Evolutionary conservation across 2,888 invertebrate genomes (phyloP).

Genomic region (Metallyticus violacea): DNA sequence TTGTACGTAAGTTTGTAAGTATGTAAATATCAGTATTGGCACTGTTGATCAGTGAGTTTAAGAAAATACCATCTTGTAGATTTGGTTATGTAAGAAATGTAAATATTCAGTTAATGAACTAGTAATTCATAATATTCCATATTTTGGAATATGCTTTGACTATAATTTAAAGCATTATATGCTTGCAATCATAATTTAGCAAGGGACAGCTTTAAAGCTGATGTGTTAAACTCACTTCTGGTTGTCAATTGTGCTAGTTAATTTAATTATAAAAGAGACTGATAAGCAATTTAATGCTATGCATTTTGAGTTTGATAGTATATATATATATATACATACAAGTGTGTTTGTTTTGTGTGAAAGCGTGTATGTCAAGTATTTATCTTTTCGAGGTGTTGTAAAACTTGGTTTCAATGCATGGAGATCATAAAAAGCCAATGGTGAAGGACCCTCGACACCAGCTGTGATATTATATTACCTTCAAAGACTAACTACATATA

Average conservation of each 20-base stretch:
- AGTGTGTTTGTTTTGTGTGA: not conserved
- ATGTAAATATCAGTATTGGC: not conserved
- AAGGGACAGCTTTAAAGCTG: not conserved
- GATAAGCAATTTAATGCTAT: not conserved
- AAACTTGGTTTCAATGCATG: not conserved
- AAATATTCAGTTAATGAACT: not conserved
- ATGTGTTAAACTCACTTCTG: not conserved
- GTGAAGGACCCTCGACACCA: constrained; percentile 5
- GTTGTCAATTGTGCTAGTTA: not conserved
- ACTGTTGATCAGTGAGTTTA: not conserved
- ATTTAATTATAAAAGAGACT: not conserved
- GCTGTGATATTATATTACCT: constrained; percentile 9
- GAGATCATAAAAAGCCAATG: not conserved
- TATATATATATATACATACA: not conserved
- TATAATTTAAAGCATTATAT: not conserved
- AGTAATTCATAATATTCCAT: not conserved
- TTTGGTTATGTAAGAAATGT: not conserved
- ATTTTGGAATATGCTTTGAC: not conserved
- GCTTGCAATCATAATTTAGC: not conserved
- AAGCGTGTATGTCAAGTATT: constrained; percentile 1
- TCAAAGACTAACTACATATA: not conserved
- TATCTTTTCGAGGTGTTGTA: constrained; percentile 5
- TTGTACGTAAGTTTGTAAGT: not conserved
- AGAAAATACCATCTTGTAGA: too few species aligned
- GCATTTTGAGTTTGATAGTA: not conserved